Evolutionary conservation across 2,888 invertebrate genomes (phyloP).

Genomic region (Ormyrus thymus): DNA sequence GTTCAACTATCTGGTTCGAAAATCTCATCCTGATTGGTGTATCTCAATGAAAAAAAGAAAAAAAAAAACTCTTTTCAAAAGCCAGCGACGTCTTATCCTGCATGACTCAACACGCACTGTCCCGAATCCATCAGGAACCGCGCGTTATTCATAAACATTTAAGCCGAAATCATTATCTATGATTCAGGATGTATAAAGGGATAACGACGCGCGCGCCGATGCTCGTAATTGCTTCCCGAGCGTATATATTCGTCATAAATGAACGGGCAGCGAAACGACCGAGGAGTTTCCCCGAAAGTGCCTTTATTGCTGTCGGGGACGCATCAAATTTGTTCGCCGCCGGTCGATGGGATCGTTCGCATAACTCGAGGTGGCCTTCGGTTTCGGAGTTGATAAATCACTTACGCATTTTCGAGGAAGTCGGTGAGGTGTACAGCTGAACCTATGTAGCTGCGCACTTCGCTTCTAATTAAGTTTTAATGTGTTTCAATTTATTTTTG

Average conservation of each 20-base stretch:
- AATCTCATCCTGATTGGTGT: too few species aligned
- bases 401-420: not conserved
- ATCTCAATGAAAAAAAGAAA: too few species aligned
- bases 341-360: constrained; percentile 11
- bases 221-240: constrained; percentile 26
- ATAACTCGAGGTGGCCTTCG: constrained; percentile 10
- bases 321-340: not conserved
- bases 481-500: too few species aligned
- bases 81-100: too few species aligned
- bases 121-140: constrained; percentile 12
- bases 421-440: too few species aligned
- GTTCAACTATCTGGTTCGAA: too few species aligned
- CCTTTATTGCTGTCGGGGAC: not conserved
- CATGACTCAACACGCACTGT: not conserved
- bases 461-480: too few species aligned
- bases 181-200: constrained; percentile 1
- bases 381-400: too few species aligned
- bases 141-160: constrained; percentile 22
- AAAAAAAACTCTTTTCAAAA: too few species aligned
- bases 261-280: not conserved
- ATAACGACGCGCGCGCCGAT: not conserved
- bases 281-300: constrained; percentile 15
- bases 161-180: constrained; percentile 29
- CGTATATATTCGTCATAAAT: not conserved
- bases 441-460: too few species aligned